Percentiles rank a stretch among this genome's conserved stretches.
Conservation (phyloP, 2,888 invertebrate genomes). For the Philonicus albiceps region DNA sequence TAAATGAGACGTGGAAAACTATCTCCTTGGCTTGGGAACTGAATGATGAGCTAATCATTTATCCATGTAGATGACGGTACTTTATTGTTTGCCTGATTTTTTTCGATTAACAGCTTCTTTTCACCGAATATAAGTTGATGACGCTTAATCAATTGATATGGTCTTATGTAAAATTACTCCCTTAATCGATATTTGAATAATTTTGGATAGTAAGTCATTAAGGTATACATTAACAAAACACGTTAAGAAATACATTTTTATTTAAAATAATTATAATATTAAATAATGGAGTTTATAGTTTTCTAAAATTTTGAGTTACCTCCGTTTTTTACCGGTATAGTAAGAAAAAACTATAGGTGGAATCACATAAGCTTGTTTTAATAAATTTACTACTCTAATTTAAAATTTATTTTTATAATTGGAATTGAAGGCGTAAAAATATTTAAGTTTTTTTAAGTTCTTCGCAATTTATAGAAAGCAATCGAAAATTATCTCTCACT, state of each 20-base stretch:
- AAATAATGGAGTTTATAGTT: too few species aligned
- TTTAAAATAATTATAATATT: background rate
- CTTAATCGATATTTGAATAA: background rate
- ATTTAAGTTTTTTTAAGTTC: too few species aligned
- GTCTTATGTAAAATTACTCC: background rate
- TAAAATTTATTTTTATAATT: too few species aligned
- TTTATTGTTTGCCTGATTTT: background rate
- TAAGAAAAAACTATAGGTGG: too few species aligned
- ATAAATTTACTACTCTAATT: too few species aligned
- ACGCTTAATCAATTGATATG: background rate
- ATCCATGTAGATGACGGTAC: background rate
- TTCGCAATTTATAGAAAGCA: too few species aligned
- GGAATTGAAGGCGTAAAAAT: too few species aligned
- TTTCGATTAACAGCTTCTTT: background rate
- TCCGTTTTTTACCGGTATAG: too few species aligned
- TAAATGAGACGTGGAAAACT: background rate
- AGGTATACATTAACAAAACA: too few species aligned
- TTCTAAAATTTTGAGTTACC: too few species aligned
- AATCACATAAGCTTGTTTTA: too few species aligned
- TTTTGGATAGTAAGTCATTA: background rate
- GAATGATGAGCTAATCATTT: background rate
- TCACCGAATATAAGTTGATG: background rate
- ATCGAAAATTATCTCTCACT: too few species aligned
- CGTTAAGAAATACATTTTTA: background rate
- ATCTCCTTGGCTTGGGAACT: background rate